Evolutionary conservation across 2,888 invertebrate species (phyloP).

Genomic region (Cerceris rybyensis): DNA sequence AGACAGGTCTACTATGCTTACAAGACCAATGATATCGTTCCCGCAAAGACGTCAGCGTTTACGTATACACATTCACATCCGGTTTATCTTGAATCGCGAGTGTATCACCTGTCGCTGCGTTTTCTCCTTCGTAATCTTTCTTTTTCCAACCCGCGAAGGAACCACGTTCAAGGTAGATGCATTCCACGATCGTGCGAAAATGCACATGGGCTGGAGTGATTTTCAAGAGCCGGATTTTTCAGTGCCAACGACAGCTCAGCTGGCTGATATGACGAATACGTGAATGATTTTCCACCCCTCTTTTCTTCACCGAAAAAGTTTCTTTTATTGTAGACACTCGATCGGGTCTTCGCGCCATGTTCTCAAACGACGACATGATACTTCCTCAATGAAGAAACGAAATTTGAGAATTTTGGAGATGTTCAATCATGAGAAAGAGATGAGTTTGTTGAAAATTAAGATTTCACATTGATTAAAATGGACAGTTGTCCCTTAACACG

Average conservation of each 20-base stretch:
- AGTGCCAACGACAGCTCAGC: slow-evolving; percentile 59
- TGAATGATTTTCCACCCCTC: slow-evolving; percentile 33
- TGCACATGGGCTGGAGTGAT: slow-evolving; percentile 67
- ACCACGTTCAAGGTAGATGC: slow-evolving; percentile 35
- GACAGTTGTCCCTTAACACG: no score
- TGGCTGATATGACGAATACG: slow-evolving; percentile 38
- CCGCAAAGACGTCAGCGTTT: slow-evolving; percentile 40
- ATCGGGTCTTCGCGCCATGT: neutral
- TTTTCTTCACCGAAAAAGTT: slow-evolving; percentile 8
- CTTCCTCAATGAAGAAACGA: neutral
- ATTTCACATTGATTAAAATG: no score
- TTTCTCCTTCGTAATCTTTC: slow-evolving; percentile 23
- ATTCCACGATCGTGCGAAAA: slow-evolving; percentile 69
- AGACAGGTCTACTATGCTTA: slow-evolving; percentile 19
- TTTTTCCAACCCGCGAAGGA: slow-evolving; percentile 37
- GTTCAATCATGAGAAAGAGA: no score
- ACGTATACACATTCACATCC: slow-evolving; percentile 40
- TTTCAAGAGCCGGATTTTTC: slow-evolving; percentile 64
- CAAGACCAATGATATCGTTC: slow-evolving; percentile 42
- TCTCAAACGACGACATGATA: neutral
- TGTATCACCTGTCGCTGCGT: slow-evolving; percentile 67
- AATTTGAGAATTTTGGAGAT: neutral
- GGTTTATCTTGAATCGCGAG: slow-evolving; percentile 73
- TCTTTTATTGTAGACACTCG: slow-evolving; percentile 14
- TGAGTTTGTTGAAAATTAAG: no score